These are phyloP conservation scores for Tachyglossus aculeatus DNA, from an alignment of 2,797 vertebrate genomes.

Conservation along the genomic window DNA sequence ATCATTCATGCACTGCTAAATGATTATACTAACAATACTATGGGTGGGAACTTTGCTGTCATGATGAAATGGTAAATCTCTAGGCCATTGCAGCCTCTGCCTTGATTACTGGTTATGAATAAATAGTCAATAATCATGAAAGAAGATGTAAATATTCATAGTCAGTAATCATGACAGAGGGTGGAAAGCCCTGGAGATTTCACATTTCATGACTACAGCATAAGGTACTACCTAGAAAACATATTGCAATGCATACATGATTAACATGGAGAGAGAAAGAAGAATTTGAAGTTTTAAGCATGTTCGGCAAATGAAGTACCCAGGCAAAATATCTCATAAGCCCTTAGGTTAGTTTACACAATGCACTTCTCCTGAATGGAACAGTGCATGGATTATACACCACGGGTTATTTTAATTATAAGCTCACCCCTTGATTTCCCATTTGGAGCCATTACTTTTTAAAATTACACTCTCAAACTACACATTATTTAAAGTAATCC, in stretches of 20 bases:
- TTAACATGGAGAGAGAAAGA: neutral
- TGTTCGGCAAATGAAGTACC: neutral
- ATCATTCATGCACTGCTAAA: neutral
- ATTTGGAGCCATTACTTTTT: neutral
- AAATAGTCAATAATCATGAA: neutral
- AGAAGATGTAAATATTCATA: neutral
- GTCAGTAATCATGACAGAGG: neutral
- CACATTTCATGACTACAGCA: neutral
- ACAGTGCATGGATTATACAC: neutral
- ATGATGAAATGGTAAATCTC: neutral
- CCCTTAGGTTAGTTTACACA: fast-evolving
- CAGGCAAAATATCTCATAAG: neutral
- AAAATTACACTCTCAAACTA: slow-evolving; percentile 4
- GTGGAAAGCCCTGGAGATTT: neutral
- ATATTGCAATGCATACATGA: neutral
- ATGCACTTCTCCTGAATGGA: fast-evolving
- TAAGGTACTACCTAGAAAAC: neutral
- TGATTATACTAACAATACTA: neutral
- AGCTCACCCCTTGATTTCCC: neutral
- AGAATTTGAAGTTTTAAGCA: neutral
- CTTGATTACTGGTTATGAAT: neutral
- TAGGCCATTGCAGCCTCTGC: neutral
- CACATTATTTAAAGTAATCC: neutral
- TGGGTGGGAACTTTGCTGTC: neutral
- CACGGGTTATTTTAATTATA: neutral